Conservation (phyloP, 2,888 invertebrate genomes). For the Sarcophaga caerulescens region DNA sequence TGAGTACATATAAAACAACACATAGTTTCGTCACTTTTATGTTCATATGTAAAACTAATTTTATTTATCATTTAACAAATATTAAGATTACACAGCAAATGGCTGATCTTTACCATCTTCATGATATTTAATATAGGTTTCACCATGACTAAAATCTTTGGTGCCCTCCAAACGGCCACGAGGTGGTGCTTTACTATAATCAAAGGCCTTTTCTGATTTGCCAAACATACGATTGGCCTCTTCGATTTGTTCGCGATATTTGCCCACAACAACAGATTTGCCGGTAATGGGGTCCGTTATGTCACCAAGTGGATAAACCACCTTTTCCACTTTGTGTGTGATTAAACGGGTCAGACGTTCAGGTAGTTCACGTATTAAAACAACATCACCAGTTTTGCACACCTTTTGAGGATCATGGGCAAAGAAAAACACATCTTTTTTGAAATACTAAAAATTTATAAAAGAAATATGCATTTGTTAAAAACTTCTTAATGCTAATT, state of each 20-base stretch:
- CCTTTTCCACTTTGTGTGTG: constrained; percentile 89
- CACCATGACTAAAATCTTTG: constrained; percentile 90
- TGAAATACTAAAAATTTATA: constrained; percentile 86
- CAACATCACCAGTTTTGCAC: constrained; percentile 92
- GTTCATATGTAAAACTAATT: not conserved
- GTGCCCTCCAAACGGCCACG: constrained; percentile 92
- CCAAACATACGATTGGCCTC: constrained; percentile 87
- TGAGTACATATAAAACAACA: too few species aligned
- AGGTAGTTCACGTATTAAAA: constrained; percentile 88
- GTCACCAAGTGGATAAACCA: constrained; percentile 91
- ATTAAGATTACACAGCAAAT: constrained; percentile 84
- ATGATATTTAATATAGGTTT: constrained; percentile 89
- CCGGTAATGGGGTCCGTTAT: constrained; percentile 92
- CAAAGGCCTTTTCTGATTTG: constrained; percentile 85
- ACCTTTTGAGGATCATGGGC: constrained; percentile 89
- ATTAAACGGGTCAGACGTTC: constrained; percentile 88
- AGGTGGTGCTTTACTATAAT: constrained; percentile 89
- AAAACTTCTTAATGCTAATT: not conserved
- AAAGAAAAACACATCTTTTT: constrained; percentile 86
- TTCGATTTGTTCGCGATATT: constrained; percentile 89
- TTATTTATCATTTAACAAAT: constrained; percentile 17
- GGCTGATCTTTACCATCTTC: constrained; percentile 88
- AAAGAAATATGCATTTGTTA: not conserved
- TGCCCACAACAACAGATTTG: constrained; percentile 87
- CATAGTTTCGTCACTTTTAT: not conserved